Base-by-base conservation (phyloP, 2,888 invertebrate genomes). In the Amorpha juglandis region DNA sequence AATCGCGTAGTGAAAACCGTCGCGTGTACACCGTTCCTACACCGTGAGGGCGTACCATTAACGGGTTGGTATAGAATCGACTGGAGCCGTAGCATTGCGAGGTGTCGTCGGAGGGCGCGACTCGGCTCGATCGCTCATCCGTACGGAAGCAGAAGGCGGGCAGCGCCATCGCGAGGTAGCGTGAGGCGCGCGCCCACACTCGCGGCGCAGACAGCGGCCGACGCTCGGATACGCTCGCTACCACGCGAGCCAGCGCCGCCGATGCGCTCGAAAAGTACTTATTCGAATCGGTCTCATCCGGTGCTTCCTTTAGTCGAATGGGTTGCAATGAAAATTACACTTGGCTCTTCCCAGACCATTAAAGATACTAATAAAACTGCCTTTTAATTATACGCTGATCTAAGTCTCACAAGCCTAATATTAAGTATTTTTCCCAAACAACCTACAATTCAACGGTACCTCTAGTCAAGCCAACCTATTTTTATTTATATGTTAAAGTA, bases 41-140 rank as follows among this genome's bases (percentile, higher is more conserved):
- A 77, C 75, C 73, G 75, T 69, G 69, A 35, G 62, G 52, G 42
- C 33, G 45, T 92, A 92, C 91, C 92, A 86, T 86, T 73, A 86
- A 76, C 74, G 90, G 87, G 82, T 89, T 86, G 82, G 84, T 86
- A 82, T 90, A 91, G 80, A 88, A 89, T 70, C 86, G 83, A 72
- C 86, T 88, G 78, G 83, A 81, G 66, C 88, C 86, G 75, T 81
- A 83, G 72, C 76, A 80, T 75, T 82, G 76, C 84, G 85, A 89
- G 76, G 84, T 83, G 74, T 81, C 74, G 69, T 83, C 80, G 6
- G 91, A 90, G 38, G 88, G 88, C 71, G 90, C 85, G 73, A 90
- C 90, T 68, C 84, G 82, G 70, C 78, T 75, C 64, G 79, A 74
- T 63, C 78, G 74, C 72, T 81, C 80, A 75, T 83, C 86, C 69